A percentile compares a stretch with the other conserved stretches of the same genome.
These are phyloP conservation scores for Rhynchonycteris naso DNA, from an alignment of 2,797 vertebrate species.

Conservation along the genomic window DNA sequence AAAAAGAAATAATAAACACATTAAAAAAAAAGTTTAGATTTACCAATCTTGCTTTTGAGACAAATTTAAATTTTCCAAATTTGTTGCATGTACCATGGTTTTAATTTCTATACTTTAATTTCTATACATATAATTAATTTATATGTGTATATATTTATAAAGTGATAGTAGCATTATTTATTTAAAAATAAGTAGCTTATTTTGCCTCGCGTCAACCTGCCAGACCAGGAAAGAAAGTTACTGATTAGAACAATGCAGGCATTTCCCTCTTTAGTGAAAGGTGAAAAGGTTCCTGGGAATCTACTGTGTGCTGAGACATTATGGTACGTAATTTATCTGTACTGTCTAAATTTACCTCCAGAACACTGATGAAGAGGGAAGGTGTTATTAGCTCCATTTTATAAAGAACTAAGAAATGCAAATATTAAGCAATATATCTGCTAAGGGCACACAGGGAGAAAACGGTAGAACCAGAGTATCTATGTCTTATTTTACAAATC, in stretches of 20 bases:
- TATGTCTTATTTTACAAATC: slow-evolving; percentile 29
- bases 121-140: neutral
- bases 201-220: neutral
- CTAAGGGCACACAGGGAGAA: neutral
- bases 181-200: neutral
- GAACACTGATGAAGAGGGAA: neutral
- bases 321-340: neutral
- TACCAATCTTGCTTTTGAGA: slow-evolving; percentile 36
- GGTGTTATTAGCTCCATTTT: neutral
- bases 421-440: slow-evolving; percentile 15
- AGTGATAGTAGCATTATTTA: slow-evolving; percentile 10
- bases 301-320: neutral
- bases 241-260: neutral
- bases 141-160: neutral
- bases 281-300: neutral
- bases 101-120: neutral
- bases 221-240: neutral
- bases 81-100: neutral
- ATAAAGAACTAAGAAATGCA: neutral
- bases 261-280: neutral
- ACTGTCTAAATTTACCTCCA: slow-evolving; percentile 10
- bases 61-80: neutral
- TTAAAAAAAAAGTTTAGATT: no score
- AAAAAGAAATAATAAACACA: no score
- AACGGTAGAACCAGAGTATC: neutral